phyloP scores from a whole-genome alignment of 2,797 vertebrate genomes.

The Emys orbicularis region DNA sequence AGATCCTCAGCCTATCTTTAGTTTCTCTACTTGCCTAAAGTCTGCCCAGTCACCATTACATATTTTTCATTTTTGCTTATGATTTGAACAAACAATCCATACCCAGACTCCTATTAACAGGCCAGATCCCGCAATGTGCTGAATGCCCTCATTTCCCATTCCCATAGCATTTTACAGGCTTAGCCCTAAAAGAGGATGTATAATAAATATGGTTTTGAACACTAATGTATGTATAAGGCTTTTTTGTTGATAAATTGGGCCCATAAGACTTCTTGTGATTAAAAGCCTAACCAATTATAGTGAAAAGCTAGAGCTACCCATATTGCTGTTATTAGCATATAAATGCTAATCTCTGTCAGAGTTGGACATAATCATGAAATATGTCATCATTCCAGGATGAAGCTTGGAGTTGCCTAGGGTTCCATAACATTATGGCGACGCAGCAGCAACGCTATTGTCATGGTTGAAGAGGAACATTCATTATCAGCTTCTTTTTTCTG shows the following conservation, averaged over 20 bases:
- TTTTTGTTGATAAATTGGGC: conserved; percentile 52
- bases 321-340: conserved; percentile 76
- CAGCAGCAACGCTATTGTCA: conserved; percentile 58
- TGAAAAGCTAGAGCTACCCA: conserved; percentile 58
- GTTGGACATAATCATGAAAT: conserved; percentile 78
- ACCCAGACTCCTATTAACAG: conserved; percentile 23
- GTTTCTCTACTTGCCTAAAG: conserved; percentile 12
- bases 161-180: conserved; percentile 34
- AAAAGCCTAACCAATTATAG: conserved; percentile 69
- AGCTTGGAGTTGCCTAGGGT: conserved; percentile 49
- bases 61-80: conserved; percentile 5
- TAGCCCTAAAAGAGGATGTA: conserved; percentile 36
- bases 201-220: conserved; percentile 55
- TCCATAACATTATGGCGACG: conserved; percentile 66
- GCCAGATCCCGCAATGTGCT: not conserved
- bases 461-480: conserved; percentile 59
- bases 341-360: conserved; percentile 74
- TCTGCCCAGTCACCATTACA: not conserved
- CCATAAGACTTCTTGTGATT: conserved; percentile 70
- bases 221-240: conserved; percentile 14
- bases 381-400: conserved; percentile 63
- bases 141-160: conserved; percentile 14
- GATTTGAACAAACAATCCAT: conserved; percentile 15
- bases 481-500: conserved; percentile 36
- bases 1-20: not conserved